Conservation (phyloP, 2,113 vertebrate genomes). For the Shinisaurus crocodilurus region DNA sequence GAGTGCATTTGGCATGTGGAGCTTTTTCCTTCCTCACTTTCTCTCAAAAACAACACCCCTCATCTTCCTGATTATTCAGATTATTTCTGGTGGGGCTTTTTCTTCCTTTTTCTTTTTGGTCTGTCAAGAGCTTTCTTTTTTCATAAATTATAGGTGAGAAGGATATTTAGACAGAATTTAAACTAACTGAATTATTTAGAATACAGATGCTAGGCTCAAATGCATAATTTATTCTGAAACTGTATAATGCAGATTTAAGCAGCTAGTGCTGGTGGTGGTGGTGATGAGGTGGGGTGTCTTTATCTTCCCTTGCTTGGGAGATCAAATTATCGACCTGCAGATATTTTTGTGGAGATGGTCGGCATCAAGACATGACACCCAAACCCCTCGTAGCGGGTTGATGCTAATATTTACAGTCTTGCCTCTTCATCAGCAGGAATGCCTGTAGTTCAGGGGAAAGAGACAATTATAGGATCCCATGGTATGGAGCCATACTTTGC, state of each 20-base stretch:
- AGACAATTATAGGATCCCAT: background rate
- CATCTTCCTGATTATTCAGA: constrained; percentile 24
- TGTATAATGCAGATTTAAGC: constrained; percentile 55
- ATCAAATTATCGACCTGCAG: constrained; percentile 3
- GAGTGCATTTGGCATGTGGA: constrained; percentile 55
- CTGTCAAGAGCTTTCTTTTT: constrained; percentile 48
- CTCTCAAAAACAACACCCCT: background rate
- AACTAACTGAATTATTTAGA: constrained; percentile 73
- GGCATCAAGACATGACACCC: background rate
- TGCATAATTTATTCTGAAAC: constrained; percentile 68
- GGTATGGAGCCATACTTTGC: too few relatives aligned
- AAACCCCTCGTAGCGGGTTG: background rate
- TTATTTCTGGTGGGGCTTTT: constrained; percentile 25
- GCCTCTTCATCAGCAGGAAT: accelerated
- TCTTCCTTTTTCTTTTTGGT: constrained; percentile 43
- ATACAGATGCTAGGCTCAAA: constrained; percentile 63
- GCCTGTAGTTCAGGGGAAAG: background rate
- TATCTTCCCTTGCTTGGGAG: constrained; percentile 30
- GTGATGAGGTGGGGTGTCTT: constrained; percentile 10
- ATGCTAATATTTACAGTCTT: background rate
- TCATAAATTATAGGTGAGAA: constrained; percentile 57
- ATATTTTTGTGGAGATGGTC: background rate
- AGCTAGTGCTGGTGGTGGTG: background rate
- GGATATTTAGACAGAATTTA: constrained; percentile 69
- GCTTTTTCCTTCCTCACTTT: constrained; percentile 24